Evolutionary conservation across 2,797 vertebrate species (phyloP).

Genomic region (Lacerta bilineata): DNA sequence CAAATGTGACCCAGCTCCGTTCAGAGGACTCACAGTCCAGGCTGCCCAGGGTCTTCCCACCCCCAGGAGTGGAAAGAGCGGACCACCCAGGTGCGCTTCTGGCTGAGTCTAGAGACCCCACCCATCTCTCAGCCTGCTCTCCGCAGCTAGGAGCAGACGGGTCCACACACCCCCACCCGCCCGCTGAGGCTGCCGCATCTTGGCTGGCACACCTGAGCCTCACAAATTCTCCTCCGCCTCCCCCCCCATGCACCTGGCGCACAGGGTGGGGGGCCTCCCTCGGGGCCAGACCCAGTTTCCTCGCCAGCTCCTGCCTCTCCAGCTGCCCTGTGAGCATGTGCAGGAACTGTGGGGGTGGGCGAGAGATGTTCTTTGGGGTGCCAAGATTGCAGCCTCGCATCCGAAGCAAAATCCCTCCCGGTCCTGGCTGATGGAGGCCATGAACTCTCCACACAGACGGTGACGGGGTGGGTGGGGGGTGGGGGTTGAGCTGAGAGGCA

Average conservation of each 20-base stretch:
- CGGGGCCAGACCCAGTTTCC: not conserved
- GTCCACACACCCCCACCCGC: too few relatives aligned
- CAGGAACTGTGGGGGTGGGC: too few relatives aligned
- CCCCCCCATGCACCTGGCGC: not conserved
- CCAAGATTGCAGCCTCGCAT: not conserved
- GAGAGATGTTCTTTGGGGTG: too few relatives aligned
- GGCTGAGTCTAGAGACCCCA: too few relatives aligned
- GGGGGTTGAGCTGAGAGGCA: not conserved
- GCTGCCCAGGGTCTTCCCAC: too few relatives aligned
- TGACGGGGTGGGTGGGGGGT: too few relatives aligned
- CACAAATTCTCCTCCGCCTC: not conserved
- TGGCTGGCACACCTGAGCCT: not conserved
- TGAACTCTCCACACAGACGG: not conserved
- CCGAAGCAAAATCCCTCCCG: accelerated
- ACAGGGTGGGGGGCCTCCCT: not conserved
- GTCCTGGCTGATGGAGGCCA: not conserved
- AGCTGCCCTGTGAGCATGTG: not conserved
- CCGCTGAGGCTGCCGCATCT: too few relatives aligned
- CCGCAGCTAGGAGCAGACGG: too few relatives aligned
- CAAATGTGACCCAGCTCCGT: not conserved
- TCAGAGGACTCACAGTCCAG: not conserved
- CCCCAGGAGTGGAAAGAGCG: too few relatives aligned
- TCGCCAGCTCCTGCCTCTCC: not conserved
- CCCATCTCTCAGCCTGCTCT: too few relatives aligned
- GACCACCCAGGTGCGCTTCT: too few relatives aligned